Evolutionary conservation across 2,113 vertebrate genomes (phyloP).

Genomic region (Erpornis zantholeuca): DNA sequence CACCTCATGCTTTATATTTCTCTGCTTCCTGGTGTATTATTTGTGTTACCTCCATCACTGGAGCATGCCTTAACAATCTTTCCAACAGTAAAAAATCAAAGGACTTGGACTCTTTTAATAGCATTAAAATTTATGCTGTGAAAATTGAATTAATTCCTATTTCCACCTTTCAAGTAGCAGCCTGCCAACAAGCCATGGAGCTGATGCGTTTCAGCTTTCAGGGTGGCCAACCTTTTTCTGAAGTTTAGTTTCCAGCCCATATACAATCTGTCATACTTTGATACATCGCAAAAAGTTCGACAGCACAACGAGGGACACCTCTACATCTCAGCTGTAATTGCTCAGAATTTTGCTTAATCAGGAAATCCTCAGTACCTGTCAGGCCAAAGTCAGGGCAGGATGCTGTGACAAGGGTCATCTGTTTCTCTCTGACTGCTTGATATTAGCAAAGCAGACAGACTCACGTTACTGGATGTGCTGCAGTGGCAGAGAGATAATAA

Average conservation of each 20-base stretch:
- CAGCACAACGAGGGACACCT: background rate
- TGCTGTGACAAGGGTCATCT: background rate
- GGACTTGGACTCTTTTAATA: background rate
- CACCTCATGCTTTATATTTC: background rate
- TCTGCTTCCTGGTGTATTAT: background rate
- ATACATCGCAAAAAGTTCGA: background rate
- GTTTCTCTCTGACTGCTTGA: background rate
- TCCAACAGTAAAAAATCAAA: background rate
- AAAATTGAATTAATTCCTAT: background rate
- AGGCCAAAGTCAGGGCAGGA: background rate
- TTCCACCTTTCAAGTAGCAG: background rate
- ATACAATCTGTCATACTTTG: background rate
- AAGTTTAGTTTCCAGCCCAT: background rate
- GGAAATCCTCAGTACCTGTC: background rate
- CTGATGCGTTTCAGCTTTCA: background rate
- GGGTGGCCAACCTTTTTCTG: background rate
- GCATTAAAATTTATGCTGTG: background rate
- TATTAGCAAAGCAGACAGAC: background rate
- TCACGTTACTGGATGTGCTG: background rate
- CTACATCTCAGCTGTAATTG: background rate
- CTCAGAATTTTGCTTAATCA: constrained; percentile 12
- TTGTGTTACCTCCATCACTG: background rate
- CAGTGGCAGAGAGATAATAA: constrained; percentile 1
- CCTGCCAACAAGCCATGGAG: background rate
- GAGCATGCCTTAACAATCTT: background rate